Conservation (phyloP, 2,113 vertebrate genomes). For the Lamprotornis superbus region DNA sequence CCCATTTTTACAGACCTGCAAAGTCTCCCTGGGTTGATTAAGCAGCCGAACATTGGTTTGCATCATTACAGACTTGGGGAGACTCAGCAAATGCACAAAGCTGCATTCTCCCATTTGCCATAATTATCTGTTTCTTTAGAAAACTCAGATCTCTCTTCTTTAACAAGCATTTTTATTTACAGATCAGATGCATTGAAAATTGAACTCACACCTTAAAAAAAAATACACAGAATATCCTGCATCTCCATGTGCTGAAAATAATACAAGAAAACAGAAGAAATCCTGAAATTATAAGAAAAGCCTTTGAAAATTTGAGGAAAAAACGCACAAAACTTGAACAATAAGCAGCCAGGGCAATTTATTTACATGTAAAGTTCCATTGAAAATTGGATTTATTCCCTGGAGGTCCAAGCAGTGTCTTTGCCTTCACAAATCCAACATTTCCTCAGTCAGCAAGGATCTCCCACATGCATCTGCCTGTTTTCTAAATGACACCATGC, state of each 20-base stretch:
- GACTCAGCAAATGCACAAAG: neutral
- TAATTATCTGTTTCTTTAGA: neutral
- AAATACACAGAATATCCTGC: neutral
- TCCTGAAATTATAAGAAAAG: neutral
- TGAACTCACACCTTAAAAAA: neutral
- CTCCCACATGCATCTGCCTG: neutral
- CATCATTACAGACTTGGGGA: neutral
- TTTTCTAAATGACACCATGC: neutral
- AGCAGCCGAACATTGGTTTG: neutral
- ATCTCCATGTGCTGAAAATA: neutral
- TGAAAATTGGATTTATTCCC: neutral
- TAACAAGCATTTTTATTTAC: neutral
- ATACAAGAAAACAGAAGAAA: neutral
- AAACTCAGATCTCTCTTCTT: neutral
- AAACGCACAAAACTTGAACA: neutral
- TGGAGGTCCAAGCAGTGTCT: neutral
- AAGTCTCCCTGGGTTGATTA: neutral
- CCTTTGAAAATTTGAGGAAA: neutral
- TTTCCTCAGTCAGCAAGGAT: neutral
- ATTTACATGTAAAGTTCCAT: neutral
- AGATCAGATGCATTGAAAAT: neutral
- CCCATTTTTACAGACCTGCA: neutral
- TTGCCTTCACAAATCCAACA: neutral
- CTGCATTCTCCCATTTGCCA: neutral
- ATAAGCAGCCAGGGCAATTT: neutral